Evolutionary conservation across 2,888 invertebrate genomes (phyloP).

Genomic region (Platerodrilus igneus): DNA sequence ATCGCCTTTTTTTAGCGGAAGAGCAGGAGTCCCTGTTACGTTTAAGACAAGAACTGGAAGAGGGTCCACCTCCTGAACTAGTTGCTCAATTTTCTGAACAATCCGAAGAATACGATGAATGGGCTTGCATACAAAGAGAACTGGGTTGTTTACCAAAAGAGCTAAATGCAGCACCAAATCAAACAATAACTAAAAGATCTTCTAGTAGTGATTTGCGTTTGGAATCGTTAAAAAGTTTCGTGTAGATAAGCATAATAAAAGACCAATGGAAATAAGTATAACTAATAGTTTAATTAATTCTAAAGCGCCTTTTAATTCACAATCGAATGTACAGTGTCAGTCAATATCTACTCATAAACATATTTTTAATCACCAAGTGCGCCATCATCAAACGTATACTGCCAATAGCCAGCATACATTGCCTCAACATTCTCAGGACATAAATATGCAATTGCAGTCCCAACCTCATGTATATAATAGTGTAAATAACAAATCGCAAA

Average conservation of each 20-base stretch:
- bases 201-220: constrained; percentile 42
- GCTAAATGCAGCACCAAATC: neutral
- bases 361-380: no score
- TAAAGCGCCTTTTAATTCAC: no score
- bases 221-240: constrained; percentile 46
- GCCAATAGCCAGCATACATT: constrained; percentile 15
- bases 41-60: constrained; percentile 52
- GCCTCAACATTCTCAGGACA: constrained; percentile 17
- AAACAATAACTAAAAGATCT: constrained; percentile 34
- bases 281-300: constrained; percentile 24
- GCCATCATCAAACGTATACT: neutral
- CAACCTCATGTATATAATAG: no score
- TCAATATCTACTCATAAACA: no score
- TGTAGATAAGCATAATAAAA: constrained; percentile 45
- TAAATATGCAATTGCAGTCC: constrained; percentile 5
- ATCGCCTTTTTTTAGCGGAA: constrained; percentile 68
- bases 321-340: no score
- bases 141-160: constrained; percentile 48
- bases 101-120: constrained; percentile 57
- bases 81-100: constrained; percentile 8
- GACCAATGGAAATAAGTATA: no score
- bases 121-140: constrained; percentile 65
- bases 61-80: constrained; percentile 26
- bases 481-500: constrained; percentile 26
- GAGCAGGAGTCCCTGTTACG: constrained; percentile 61